phyloP scores from a whole-genome alignment of 2,797 vertebrate species.

The Phataginus tricuspis region DNA sequence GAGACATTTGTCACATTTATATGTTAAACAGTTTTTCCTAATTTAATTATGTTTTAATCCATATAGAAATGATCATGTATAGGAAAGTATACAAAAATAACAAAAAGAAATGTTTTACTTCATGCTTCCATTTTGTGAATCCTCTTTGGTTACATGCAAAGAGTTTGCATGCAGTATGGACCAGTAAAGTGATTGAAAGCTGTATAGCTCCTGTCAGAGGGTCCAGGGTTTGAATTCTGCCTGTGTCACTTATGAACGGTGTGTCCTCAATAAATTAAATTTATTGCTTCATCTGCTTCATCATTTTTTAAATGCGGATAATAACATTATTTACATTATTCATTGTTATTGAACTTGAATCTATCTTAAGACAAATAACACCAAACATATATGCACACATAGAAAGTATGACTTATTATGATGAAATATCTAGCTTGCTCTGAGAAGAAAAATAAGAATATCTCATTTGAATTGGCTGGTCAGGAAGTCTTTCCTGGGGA shows the following conservation, averaged over 20 bases:
- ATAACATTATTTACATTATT: neutral
- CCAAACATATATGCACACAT: neutral
- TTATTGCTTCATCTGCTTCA: neutral
- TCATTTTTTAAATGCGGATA: neutral
- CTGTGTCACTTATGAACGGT: neutral
- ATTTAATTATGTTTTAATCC: neutral
- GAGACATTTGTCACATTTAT: neutral
- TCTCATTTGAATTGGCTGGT: neutral
- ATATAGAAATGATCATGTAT: neutral
- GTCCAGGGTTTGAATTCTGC: neutral
- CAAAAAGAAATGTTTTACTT: neutral
- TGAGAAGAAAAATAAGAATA: neutral
- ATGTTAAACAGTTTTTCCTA: constrained; percentile 5
- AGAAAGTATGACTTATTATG: neutral
- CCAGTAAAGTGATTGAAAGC: neutral
- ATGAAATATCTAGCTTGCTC: neutral
- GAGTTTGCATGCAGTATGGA: neutral
- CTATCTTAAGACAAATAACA: neutral
- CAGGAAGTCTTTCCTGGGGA: neutral
- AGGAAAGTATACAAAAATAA: neutral
- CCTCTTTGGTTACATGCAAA: neutral
- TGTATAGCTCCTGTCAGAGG: neutral
- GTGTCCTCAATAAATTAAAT: neutral
- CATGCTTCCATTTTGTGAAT: neutral
- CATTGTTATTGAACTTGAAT: neutral